Evolutionary conservation across 2,888 invertebrate species (phyloP).

Genomic region (Hypolimnas misippus): DNA sequence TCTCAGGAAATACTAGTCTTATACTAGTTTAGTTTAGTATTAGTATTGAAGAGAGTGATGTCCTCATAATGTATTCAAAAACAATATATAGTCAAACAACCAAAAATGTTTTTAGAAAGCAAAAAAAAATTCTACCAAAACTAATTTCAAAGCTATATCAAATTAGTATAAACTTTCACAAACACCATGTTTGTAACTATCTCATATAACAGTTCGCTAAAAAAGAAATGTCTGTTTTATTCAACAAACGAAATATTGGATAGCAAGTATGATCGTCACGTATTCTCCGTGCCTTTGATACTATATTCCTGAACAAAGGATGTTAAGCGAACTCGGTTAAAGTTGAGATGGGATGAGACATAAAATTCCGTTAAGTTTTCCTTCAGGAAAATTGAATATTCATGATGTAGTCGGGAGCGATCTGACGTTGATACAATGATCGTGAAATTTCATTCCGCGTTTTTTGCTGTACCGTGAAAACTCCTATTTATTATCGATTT

Average conservation of each 20-base stretch:
- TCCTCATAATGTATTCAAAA: too few relatives aligned
- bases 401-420: slow-evolving; percentile 46
- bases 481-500: not conserved
- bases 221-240: not conserved
- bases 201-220: not conserved
- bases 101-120: too few relatives aligned
- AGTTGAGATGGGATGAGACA: slow-evolving; percentile 47
- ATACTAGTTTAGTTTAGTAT: too few relatives aligned
- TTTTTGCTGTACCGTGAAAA: not conserved
- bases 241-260: slow-evolving; percentile 6
- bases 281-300: slow-evolving; percentile 39
- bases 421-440: slow-evolving; percentile 37
- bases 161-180: too few relatives aligned
- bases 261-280: slow-evolving; percentile 42
- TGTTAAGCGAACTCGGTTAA: slow-evolving; percentile 50
- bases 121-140: too few relatives aligned
- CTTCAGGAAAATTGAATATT: slow-evolving; percentile 67
- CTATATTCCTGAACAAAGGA: slow-evolving; percentile 51
- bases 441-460: slow-evolving; percentile 9
- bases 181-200: not conserved
- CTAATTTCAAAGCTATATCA: too few relatives aligned
- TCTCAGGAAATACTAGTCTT: too few relatives aligned
- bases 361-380: slow-evolving; percentile 57
- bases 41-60: too few relatives aligned
- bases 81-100: too few relatives aligned